Percentiles rank a stretch among this genome's conserved stretches.
Evolutionary conservation across 1,140 invertebrate genomes (phyloP).

Genomic region (Drosophila grimshawi): DNA sequence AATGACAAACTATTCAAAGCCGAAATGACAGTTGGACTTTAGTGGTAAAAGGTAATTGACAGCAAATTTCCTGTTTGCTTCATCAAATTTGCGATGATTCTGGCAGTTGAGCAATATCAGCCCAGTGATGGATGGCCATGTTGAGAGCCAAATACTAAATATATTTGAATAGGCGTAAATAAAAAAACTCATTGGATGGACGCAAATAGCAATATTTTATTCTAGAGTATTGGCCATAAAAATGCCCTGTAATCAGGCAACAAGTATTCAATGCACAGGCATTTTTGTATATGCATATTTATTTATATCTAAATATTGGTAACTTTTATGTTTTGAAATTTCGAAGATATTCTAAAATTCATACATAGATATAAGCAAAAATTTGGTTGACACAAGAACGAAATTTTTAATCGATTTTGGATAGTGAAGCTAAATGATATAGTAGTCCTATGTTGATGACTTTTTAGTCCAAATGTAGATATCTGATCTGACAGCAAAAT

Average conservation of each 20-base stretch:
- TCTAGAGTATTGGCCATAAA: not conserved
- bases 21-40: conserved; percentile 16
- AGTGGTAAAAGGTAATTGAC: conserved; percentile 18
- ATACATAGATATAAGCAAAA: too few species aligned
- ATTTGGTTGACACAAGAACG: too few species aligned
- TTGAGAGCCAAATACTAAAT: not conserved
- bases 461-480: too few species aligned
- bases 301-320: too few species aligned
- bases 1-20: conserved; percentile 44
- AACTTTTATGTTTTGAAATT: too few species aligned
- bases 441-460: too few species aligned
- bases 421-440: too few species aligned
- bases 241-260: not conserved
- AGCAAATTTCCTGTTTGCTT: conserved; percentile 38
- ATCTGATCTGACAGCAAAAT: too few species aligned
- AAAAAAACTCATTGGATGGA: not conserved
- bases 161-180: conserved; percentile 11
- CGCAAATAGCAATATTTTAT: not conserved
- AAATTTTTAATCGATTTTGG: too few species aligned
- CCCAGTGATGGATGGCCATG: not conserved
- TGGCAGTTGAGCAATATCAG: not conserved
- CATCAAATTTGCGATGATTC: not conserved
- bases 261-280: too few species aligned
- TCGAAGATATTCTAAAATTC: too few species aligned
- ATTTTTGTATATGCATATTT: too few species aligned